Base-by-base conservation (phyloP, 1,140 invertebrate species). In the Leptoteleia sp. region DNA sequence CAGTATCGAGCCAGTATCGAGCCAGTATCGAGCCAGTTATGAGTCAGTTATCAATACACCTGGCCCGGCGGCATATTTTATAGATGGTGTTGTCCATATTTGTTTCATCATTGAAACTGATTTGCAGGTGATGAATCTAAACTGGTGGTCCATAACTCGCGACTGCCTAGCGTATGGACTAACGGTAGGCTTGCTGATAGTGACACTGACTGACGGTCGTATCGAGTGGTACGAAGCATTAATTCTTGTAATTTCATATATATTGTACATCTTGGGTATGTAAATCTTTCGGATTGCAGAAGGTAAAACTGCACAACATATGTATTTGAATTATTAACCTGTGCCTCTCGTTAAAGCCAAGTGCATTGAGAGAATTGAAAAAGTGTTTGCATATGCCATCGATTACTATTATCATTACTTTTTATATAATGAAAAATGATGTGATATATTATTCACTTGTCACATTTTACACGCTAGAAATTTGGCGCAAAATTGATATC, bases 101-200 rank as follows among this genome's bases (percentile, higher is more conserved):
- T n/a, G n/a, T n/a, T n/a, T n/a, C n/a, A n/a, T n/a, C n/a, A n/a
- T n/a, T n/a, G n/a, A n/a, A n/a, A n/a, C n/a, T n/a, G n/a, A n/a
- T 76, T 85, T 85, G 0, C 76, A 93, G 93, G 89, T 90, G 4
- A 85, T 94, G 15, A 85, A 90, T 27, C 72, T 94, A 43, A 91
- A 93, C 55, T 93, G 91, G 91, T 94, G 92, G 92, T 92, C 94
- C 0, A 87, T 95, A 25, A 91, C 92, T 7, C 85, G 94, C 64
- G 93, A 95, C 78, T 91, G 91, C 61, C 40, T 93, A 11, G 91
- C 92, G 3, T 95, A 95, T 73, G 89, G 90, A 1, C 62, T 93
- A 1, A 92, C 93, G 54, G 91, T 95, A n/a, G 78, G 91, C 7
- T 86, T 92, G 25, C 85, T 94, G 35, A 91, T 93, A 16, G 33